A percentile compares a stretch with the other conserved stretches of the same genome.
phyloP scores from a whole-genome alignment of 92 coral and sea anemone genomes.

The Actinernus sp. region DNA sequence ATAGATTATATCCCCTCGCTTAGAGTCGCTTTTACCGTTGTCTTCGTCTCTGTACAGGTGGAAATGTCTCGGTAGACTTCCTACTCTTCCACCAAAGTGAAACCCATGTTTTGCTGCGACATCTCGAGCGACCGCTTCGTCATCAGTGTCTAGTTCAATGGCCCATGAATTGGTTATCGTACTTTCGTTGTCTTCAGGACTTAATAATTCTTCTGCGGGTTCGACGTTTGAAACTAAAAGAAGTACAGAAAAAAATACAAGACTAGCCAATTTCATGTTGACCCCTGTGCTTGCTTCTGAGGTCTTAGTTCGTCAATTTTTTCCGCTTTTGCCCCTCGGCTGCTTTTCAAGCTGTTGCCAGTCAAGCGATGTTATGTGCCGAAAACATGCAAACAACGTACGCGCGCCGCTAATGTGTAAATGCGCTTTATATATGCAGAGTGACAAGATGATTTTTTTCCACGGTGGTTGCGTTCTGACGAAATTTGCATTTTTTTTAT shows the following conservation, averaged over 20 bases:
- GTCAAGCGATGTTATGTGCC: background rate
- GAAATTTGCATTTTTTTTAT: too few species aligned
- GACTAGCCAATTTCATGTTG: slow-evolving; percentile 11
- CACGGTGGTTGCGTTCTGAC: too few species aligned
- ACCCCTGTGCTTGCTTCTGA: slow-evolving; percentile 7
- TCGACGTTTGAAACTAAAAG: slow-evolving; percentile 15
- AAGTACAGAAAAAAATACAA: slow-evolving; percentile 1
- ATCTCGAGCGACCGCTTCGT: slow-evolving; percentile 72
- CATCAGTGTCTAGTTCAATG: slow-evolving; percentile 81
- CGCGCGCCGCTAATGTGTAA: background rate
- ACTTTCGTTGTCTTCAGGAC: slow-evolving; percentile 32
- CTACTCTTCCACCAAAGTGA: slow-evolving; percentile 77
- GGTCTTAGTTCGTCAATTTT: background rate
- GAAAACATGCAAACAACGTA: background rate
- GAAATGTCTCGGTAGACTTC: slow-evolving; percentile 73
- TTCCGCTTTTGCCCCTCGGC: background rate
- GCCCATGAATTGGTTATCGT: slow-evolving; percentile 74
- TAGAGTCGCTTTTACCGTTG: slow-evolving; percentile 47
- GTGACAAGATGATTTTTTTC: too few species aligned
- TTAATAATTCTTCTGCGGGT: slow-evolving; percentile 6
- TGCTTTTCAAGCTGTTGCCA: background rate
- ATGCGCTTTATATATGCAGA: background rate
- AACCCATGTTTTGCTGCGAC: slow-evolving; percentile 79
- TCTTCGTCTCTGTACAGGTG: slow-evolving; percentile 59
- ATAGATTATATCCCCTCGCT: slow-evolving; percentile 60